Evolutionary conservation across 2,888 invertebrate genomes (phyloP).

Genomic region (Caenorhabditis sp.): DNA sequence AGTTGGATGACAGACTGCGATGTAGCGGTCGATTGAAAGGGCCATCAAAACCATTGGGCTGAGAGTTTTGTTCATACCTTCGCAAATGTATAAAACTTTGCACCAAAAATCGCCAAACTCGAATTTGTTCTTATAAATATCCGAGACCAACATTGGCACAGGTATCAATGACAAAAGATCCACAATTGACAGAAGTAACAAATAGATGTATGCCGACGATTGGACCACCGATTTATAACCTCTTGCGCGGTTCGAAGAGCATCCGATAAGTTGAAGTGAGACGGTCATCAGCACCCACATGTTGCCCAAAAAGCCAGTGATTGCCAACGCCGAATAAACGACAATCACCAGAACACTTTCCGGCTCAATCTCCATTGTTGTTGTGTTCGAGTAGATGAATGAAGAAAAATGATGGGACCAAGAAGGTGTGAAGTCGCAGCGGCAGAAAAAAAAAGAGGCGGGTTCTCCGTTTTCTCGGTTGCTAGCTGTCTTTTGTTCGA

Average conservation of each 20-base stretch:
- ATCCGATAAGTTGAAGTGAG: constrained; percentile 54
- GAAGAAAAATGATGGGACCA: too few relatives aligned
- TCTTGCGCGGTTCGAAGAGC: constrained; percentile 30
- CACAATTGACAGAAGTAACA: constrained; percentile 65
- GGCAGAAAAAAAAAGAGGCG: background rate
- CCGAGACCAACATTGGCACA: constrained; percentile 64
- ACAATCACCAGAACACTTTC: constrained; percentile 29
- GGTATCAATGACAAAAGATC: constrained; percentile 64
- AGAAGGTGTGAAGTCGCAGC: background rate
- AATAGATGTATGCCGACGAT: constrained; percentile 65
- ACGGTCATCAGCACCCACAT: constrained; percentile 66
- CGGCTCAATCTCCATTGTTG: background rate
- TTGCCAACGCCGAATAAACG: constrained; percentile 57
- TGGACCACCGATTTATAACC: constrained; percentile 56
- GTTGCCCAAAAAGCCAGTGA: constrained; percentile 63
- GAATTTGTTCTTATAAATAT: constrained; percentile 57
- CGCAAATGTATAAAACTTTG: constrained; percentile 60
- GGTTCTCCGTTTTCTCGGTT: background rate
- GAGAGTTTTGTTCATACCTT: constrained; percentile 66
- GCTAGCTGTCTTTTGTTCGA: background rate
- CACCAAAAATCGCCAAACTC: constrained; percentile 58
- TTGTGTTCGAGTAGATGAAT: too few relatives aligned
- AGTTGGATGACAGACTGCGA: constrained; percentile 59
- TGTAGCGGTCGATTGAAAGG: constrained; percentile 59
- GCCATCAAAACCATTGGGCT: constrained; percentile 66